phyloP scores from a whole-genome alignment of 2,888 invertebrate genomes.

The Rhagonycha lutea region DNA sequence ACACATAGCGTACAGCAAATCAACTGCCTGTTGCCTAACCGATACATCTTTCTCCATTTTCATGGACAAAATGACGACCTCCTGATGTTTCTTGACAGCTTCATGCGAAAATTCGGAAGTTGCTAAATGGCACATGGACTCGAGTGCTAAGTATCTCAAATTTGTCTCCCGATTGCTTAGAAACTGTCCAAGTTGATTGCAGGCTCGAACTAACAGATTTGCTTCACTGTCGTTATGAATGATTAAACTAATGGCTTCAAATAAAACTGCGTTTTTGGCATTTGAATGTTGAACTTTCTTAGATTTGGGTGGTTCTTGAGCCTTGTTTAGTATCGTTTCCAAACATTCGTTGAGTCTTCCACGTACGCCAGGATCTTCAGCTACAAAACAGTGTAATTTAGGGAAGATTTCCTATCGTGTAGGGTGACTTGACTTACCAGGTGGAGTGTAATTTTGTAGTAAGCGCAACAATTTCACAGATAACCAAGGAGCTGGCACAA shows the following conservation, averaged over 20 bases:
- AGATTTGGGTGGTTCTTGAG: conserved; percentile 98
- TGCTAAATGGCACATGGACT: conserved; percentile 98
- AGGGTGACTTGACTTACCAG: conserved; percentile 62
- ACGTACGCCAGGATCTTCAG: conserved; percentile 94
- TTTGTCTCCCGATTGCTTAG: conserved; percentile 97
- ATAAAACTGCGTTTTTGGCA: conserved; percentile 98
- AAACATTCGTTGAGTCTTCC: conserved; percentile 96
- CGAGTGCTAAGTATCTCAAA: conserved; percentile 94
- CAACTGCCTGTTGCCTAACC: conserved; percentile 96
- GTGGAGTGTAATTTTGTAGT: conserved; percentile 97
- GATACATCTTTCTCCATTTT: conserved; percentile 99
- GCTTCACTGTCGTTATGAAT: conserved; percentile 99
- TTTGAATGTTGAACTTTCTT: conserved; percentile 99
- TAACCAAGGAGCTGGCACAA: conserved; percentile 99
- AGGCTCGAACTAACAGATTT: conserved; percentile 93
- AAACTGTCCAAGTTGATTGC: conserved; percentile 98
- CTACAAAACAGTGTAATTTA: conserved; percentile 42
- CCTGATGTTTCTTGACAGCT: conserved; percentile 99
- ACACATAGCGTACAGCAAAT: conserved; percentile 99
- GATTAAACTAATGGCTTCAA: conserved; percentile 99
- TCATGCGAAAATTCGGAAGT: conserved; percentile 99
- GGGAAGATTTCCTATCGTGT: background rate
- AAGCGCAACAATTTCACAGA: conserved; percentile 95
- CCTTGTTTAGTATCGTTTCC: conserved; percentile 97
- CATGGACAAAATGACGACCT: conserved; percentile 97